Base-by-base conservation (phyloP, 2,888 invertebrate genomes). In the Trichopria drosophilae region DNA sequence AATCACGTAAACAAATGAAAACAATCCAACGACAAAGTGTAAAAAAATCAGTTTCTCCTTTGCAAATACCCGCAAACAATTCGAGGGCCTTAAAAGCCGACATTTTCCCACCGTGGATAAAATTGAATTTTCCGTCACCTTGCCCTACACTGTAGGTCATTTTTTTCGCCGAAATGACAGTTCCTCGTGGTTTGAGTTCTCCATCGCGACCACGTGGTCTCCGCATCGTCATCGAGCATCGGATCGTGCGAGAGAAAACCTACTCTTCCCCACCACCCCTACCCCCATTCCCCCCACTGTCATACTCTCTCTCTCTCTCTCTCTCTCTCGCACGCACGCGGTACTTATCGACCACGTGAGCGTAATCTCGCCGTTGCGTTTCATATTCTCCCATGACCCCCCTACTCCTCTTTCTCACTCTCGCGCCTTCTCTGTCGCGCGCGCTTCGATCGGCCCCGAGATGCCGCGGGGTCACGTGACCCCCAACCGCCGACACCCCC, bases 331-430 rank as follows among this genome's bases (percentile, higher is more conserved):
- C 45, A 46, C 45, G 45, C 46, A 41, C 46, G 40, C 47, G 43
- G 28, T 29, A 49, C 52, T 55, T 55, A 55, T 55, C 55, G 55
- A 55, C 55, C 55, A 55, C 55, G 55, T 55, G 55, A 51, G 49
- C 29, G 31, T 36, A 44, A 24, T 35, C 32, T 34, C 50, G 34
- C 40, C 20, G 32, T 12, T 16, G 26, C 18, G 46, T 23, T 24
- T 35, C 18, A 24, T 9, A 9, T 24, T 9, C 47, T 28, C 45
- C 24, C 50, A 47, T 32, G 28, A 40, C 24, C 40, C 41, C 44
- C 28, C 40, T 13, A 16, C 20, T 13, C 22, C 44, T 10, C 22
- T 28, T 34, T 22, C 45, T 20, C 44, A 20, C 29, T 16, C 34
- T 40, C 32, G 46, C 39, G 29, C 49, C 28, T 26, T 40, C 20